These are phyloP conservation scores for Trachelus tabidus DNA, from an alignment of 2,888 invertebrate genomes.

Conservation along the genomic window DNA sequence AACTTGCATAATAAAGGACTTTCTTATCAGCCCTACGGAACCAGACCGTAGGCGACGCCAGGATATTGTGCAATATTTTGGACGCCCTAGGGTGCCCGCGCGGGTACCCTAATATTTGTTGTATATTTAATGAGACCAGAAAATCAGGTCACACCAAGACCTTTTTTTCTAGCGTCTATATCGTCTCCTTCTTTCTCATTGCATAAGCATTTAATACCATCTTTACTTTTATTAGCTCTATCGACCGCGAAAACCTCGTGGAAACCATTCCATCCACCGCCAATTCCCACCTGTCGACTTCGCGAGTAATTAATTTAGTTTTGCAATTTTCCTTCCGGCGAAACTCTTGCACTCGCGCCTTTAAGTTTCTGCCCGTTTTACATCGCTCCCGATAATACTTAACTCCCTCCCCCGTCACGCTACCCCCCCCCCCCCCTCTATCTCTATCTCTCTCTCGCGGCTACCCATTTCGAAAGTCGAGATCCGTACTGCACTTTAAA, in stretches of 20 bases:
- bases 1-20: background rate
- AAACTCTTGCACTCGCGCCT: slow-evolving; percentile 32
- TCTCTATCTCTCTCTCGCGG: no score
- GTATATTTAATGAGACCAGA: slow-evolving; percentile 46
- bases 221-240: slow-evolving; percentile 31
- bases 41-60: background rate
- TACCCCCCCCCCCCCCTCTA: no score
- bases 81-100: slow-evolving; percentile 8
- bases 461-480: background rate
- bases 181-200: slow-evolving; percentile 18
- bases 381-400: background rate
- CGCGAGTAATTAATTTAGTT: slow-evolving; percentile 60
- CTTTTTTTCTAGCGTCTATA: slow-evolving; percentile 4
- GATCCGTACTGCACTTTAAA: background rate
- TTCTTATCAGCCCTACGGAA: background rate
- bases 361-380: background rate
- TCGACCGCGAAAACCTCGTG: slow-evolving; percentile 29
- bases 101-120: slow-evolving; percentile 11
- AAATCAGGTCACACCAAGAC: slow-evolving; percentile 23
- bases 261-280: background rate
- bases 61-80: slow-evolving; percentile 20
- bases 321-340: slow-evolving; percentile 51
- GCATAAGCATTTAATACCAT: slow-evolving; percentile 37
- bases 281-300: slow-evolving; percentile 31
- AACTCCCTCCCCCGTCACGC: background rate